These are phyloP conservation scores for Dasyprocta punctata DNA, from an alignment of 2,113 vertebrate genomes.

Conservation along the genomic window DNA sequence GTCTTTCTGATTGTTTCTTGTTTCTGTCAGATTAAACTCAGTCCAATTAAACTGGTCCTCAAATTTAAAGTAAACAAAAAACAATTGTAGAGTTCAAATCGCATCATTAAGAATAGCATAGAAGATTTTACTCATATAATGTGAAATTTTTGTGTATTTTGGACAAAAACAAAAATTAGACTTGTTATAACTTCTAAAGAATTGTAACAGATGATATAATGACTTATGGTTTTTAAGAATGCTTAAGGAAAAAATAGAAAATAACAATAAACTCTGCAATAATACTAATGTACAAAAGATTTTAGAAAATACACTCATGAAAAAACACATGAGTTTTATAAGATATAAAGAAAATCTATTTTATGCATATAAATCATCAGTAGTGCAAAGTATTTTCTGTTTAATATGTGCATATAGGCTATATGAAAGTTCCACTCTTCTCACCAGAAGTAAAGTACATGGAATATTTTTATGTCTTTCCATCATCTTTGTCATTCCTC, in stretches of 20 bases:
- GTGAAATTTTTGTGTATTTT: background rate
- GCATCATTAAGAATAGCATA: background rate
- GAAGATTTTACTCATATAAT: background rate
- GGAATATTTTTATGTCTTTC: background rate
- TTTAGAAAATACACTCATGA: background rate
- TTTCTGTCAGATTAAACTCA: background rate
- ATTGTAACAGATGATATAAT: background rate
- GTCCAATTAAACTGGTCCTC: background rate
- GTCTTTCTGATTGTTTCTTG: background rate
- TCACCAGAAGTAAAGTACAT: background rate
- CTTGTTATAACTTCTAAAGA: background rate
- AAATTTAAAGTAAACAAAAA: background rate
- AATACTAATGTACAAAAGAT: background rate
- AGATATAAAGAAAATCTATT: background rate
- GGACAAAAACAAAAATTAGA: slow-evolving; percentile 21
- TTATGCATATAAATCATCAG: background rate
- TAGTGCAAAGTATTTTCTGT: background rate
- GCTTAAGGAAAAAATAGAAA: slow-evolving; percentile 16
- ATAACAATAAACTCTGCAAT: background rate
- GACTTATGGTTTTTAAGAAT: background rate
- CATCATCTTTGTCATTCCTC: background rate
- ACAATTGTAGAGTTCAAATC: background rate
- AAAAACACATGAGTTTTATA: background rate
- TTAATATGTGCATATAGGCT: background rate
- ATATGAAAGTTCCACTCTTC: background rate